A percentile compares a stretch with the other conserved stretches of the same genome.
Conservation (phyloP, 2,888 invertebrate genomes). For the Dolomedes plantarius region DNA sequence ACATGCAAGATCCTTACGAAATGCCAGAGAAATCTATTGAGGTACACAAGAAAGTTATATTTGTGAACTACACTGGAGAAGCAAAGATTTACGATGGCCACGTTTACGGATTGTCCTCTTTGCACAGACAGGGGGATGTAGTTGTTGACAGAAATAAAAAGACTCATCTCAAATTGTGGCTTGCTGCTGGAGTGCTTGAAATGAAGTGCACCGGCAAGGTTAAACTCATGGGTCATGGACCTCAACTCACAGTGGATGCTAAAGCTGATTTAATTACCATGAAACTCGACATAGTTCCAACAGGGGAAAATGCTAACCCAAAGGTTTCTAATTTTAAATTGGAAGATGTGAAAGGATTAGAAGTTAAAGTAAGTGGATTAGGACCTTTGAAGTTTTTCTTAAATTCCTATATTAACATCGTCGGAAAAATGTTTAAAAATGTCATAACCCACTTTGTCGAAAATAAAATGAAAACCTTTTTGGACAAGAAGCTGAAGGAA, state of each 20-base stretch:
- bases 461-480: slow-evolving; percentile 33
- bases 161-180: slow-evolving; percentile 50
- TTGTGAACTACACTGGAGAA: slow-evolving; percentile 64
- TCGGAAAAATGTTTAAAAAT: slow-evolving; percentile 30
- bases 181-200: slow-evolving; percentile 63
- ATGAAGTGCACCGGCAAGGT: slow-evolving; percentile 60
- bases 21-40: slow-evolving; percentile 48
- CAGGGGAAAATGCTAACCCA: slow-evolving; percentile 37
- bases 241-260: slow-evolving; percentile 43
- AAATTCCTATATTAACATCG: slow-evolving; percentile 29
- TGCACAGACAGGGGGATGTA: slow-evolving; percentile 56
- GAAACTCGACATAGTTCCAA: slow-evolving; percentile 55
- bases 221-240: slow-evolving; percentile 64
- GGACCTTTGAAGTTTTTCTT: slow-evolving; percentile 50
- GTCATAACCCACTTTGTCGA: slow-evolving; percentile 31
- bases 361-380: slow-evolving; percentile 46
- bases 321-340: slow-evolving; percentile 60
- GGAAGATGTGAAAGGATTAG: slow-evolving; percentile 56
- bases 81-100: slow-evolving; percentile 48
- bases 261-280: slow-evolving; percentile 40
- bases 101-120: slow-evolving; percentile 48
- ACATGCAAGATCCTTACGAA: slow-evolving; percentile 45
- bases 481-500: slow-evolving; percentile 51
- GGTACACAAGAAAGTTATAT: slow-evolving; percentile 39
- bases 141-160: slow-evolving; percentile 48